Conservation (phyloP, 2,113 vertebrate genomes). For the mouse (Mus musculus) region DNA sequence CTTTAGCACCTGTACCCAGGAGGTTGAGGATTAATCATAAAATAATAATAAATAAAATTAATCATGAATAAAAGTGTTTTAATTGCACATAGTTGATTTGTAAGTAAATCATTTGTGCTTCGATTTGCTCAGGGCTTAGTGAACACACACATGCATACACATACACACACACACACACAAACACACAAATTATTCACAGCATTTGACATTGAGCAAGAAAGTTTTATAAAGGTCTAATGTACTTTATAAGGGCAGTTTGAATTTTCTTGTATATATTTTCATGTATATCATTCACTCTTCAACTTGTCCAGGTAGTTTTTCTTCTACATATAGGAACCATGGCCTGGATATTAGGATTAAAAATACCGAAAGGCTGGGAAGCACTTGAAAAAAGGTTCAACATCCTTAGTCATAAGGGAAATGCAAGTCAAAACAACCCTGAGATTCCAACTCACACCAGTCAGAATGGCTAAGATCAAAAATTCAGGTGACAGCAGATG, state of each 20-base stretch:
- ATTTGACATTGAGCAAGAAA: constrained; percentile 10
- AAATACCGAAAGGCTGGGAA: too few relatives aligned
- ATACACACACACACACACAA: neutral
- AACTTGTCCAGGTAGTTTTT: neutral
- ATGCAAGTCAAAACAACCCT: too few relatives aligned
- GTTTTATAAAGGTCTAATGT: neutral
- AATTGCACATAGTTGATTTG: neutral
- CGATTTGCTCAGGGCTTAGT: neutral
- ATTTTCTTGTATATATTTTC: neutral
- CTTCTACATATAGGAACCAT: neutral
- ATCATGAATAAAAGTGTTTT: neutral
- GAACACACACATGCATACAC: neutral
- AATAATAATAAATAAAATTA: too few relatives aligned
- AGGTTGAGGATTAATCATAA: neutral
- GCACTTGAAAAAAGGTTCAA: too few relatives aligned
- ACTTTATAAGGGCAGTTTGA: neutral
- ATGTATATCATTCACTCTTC: neutral
- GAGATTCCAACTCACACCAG: too few relatives aligned
- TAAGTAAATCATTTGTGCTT: neutral
- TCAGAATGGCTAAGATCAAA: too few relatives aligned
- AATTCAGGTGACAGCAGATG: too few relatives aligned
- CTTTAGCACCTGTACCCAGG: too few relatives aligned
- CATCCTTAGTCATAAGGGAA: too few relatives aligned
- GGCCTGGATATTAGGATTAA: neutral
- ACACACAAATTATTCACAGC: neutral